Conservation (phyloP, 2,113 vertebrate species). For the Ondatra zibethicus region DNA sequence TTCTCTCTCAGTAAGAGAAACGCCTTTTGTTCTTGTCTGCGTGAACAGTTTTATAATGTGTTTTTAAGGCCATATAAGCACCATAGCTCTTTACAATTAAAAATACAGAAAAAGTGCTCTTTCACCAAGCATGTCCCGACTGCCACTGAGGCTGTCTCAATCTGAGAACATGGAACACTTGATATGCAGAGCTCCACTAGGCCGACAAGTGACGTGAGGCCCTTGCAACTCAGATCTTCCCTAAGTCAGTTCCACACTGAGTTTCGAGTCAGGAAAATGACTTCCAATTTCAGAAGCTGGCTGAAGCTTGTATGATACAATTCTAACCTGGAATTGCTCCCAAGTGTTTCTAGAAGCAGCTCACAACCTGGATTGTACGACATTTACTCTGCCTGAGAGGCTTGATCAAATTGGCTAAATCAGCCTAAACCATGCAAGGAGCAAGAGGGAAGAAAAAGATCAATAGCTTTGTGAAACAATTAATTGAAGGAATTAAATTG, state of each 20-base stretch:
- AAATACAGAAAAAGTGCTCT: not conserved
- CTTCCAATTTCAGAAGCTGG: not conserved
- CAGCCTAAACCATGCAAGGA: not conserved
- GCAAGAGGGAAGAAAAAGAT: not conserved
- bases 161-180: not conserved
- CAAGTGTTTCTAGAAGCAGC: not conserved
- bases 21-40: not conserved
- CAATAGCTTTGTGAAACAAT: not conserved
- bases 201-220: not conserved
- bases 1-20: not conserved
- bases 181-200: not conserved
- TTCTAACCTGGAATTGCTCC: not conserved
- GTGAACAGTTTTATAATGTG: not conserved
- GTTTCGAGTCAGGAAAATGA: not conserved
- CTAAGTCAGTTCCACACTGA: not conserved
- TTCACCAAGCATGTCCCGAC: not conserved
- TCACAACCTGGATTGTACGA: not conserved
- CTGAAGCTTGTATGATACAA: not conserved
- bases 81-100: not conserved
- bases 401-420: not conserved
- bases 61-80: not conserved
- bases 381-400: not conserved
- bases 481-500: not conserved
- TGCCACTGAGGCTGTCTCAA: conserved; percentile 2
- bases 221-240: not conserved